Evolutionary conservation across 2,113 vertebrate species (phyloP), one percentile per base, ranked within the genome.

Genomic region (Cyanistes caeruleus): DNA sequence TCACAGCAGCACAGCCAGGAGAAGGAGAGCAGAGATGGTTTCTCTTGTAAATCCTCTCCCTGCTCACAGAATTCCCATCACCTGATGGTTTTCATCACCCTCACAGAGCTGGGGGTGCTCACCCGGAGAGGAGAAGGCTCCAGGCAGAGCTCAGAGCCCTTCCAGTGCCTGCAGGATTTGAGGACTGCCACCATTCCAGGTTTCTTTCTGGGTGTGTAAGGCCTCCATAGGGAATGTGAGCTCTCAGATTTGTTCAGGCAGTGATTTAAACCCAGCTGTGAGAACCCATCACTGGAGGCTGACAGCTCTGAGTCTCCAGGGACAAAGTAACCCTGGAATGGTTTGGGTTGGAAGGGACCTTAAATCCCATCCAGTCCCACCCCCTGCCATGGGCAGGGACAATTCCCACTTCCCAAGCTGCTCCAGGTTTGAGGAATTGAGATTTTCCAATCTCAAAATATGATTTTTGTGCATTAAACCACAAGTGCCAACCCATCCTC

Each of bases 1-100:
- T 0, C 1, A 58, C 23, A 31, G 78, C 30, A 39, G 39, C 48
- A 23, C 13, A 30, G 53, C 25, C 20, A 30, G 5, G 11, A 1
- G 25, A 4, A 60, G 24, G 33, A 28, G 39, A 22, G 53, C 14
- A 28, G 39, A 22, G 53, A 2, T 31, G 37, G 14, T 63, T 87
- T 46, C 2, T 3, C 16, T 69, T 43, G 17, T 7, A 17, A 72
- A 25, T 37, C 0, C 33, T 25, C 4, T 10, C 19, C 46, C 30
- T 27, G 23, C n/a, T 65, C n/a, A 3, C 35, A 10, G 8, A 20
- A 35, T 37, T 18, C 39, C 10, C 9, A 22, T 21, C 56, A 4
- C 56, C 31, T 31, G 13, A 0, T 19, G 39, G 17, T 4, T 76
- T 48, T 20, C 20, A 13, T 25, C 64, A 5, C 53, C 72, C 65